Evolutionary conservation across 1,140 invertebrate species (phyloP), one percentile per base, ranked within the genome.

Genomic region (Lepeophtheirus salmonis): DNA sequence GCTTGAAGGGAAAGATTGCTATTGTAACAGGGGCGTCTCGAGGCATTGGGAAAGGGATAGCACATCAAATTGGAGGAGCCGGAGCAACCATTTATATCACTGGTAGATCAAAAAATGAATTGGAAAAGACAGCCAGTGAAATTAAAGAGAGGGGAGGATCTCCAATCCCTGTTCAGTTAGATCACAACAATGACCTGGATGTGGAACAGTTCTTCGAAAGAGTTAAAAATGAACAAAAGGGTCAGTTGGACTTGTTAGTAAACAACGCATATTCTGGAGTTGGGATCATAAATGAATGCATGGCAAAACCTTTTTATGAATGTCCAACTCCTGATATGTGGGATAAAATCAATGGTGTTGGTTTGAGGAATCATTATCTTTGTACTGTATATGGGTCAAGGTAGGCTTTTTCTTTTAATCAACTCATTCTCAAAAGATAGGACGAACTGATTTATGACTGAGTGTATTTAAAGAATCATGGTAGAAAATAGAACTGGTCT

Each of bases 391-490:
- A 16, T n/a, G 50, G 12, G 10, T 20, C 50, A 52, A 16, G 14
- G 14, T 52, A 16, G 25, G n/a, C n/a, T n/a, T n/a, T n/a, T n/a
- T n/a, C n/a, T n/a, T n/a, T n/a, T n/a, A n/a, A n/a, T n/a, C n/a
- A n/a, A n/a, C n/a, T n/a, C n/a, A n/a, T n/a, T n/a, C n/a, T n/a
- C n/a, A n/a, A n/a, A n/a, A n/a, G n/a, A n/a, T n/a, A n/a, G n/a
- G n/a, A n/a, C n/a, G n/a, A n/a, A n/a, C n/a, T n/a, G n/a, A n/a
- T n/a, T n/a, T n/a, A n/a, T n/a, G n/a, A n/a, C n/a, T n/a, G n/a
- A n/a, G n/a, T n/a, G n/a, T n/a, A n/a, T n/a, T n/a, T n/a, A n/a
- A 4, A 61, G 50, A 18, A 23, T 61, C 17, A 61, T 61, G 59
- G 59, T 61, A 22, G 41, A 49, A 3, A 16, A 24, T 14, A 56